Base-by-base conservation (phyloP, 2,888 invertebrate species). In the Caenorhabditis sp. region DNA sequence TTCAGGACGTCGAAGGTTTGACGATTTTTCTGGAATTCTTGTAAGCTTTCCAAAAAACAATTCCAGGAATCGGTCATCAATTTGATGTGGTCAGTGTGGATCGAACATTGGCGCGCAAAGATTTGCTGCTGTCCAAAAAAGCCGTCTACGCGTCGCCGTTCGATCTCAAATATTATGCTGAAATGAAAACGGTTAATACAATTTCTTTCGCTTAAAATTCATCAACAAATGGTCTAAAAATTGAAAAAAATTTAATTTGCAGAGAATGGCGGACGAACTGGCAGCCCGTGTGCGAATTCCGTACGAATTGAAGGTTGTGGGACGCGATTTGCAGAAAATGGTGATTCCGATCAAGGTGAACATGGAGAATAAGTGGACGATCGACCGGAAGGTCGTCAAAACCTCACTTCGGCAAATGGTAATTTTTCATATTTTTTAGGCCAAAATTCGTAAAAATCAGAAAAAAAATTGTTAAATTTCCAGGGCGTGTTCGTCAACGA, bases 401-500 rank as follows among this genome's bases (percentile, higher is more conserved):
- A 78, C 82, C 7, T 83, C 86, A 5, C 74, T 87, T n/a, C 68
- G 84, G 3, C 82, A 86, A 71, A 74, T 78, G 71, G 83, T 76
- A 32, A n/a, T n/a, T n/a, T n/a, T n/a, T n/a, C n/a, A n/a, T n/a
- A n/a, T n/a, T n/a, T n/a, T n/a, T n/a, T n/a, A n/a, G n/a, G n/a
- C 13, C 7, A 20, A 37, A 45, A 7, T 45, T 20, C 26, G 17
- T 50, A n/a, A n/a, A n/a, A n/a, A n/a, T n/a, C n/a, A n/a, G n/a
- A n/a, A n/a, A n/a, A n/a, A n/a, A n/a, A n/a, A n/a, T n/a, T n/a
- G n/a, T n/a, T n/a, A n/a, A n/a, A n/a, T 52, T 45, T 93, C 0
- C 89, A 93, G 73, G 89, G 88, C 15, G 88, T 90, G 22, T 81
- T 85, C 68, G 93, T 94, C 6, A 92, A 93, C 0, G 94, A 94